Percentiles rank a stretch among this genome's conserved stretches.
phyloP scores from a whole-genome alignment of 2,113 vertebrate genomes.

The Mustela nigripes region DNA sequence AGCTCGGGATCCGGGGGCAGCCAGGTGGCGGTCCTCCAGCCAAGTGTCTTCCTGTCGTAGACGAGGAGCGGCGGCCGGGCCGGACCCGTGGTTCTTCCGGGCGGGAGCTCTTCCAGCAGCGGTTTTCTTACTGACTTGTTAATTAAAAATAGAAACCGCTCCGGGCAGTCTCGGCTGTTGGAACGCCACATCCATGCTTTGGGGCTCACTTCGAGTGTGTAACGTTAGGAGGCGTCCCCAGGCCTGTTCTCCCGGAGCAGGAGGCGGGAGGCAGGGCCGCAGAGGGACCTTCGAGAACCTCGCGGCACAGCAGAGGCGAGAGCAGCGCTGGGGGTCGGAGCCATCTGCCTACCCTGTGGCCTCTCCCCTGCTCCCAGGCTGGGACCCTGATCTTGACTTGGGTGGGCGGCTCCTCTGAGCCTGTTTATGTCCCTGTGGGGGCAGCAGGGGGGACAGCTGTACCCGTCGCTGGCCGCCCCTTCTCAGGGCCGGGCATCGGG shows the following conservation, averaged over 20 bases:
- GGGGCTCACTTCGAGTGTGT: not conserved
- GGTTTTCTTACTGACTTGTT: not conserved
- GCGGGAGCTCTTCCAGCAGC: not conserved
- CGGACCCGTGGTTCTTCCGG: not conserved
- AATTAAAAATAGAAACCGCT: not conserved
- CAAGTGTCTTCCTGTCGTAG: no score
- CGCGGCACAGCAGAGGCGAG: rapidly evolving
- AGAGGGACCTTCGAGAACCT: not conserved
- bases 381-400: not conserved
- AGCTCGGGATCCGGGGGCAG: not conserved
- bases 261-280: not conserved
- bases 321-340: no score
- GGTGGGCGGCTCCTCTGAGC: not conserved
- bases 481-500: not conserved
- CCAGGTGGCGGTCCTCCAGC: not conserved
- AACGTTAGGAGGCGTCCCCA: not conserved
- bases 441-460: not conserved
- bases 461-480: not conserved
- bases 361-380: not conserved
- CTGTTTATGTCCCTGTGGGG: not conserved
- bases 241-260: not conserved
- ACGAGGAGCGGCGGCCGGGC: not conserved
- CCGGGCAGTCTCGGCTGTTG: not conserved
- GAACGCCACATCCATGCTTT: not conserved
- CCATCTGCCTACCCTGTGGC: rapidly evolving